phyloP scores from a whole-genome alignment of 2,113 vertebrate genomes.

The Accipiter cooperii region DNA sequence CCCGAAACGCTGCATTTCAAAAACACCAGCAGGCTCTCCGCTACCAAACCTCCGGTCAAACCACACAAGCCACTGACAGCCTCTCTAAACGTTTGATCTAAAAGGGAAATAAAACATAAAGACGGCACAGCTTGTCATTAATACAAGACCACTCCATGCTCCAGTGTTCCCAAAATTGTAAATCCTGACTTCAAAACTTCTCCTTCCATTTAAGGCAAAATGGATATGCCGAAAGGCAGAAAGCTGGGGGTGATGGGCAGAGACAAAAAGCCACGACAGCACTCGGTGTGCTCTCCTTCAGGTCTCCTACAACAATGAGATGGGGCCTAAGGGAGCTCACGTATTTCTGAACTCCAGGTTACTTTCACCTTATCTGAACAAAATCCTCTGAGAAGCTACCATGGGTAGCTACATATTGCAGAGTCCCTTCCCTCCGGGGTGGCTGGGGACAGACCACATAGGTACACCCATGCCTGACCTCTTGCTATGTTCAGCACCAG shows the following conservation, averaged over 20 bases:
- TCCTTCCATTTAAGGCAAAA: neutral
- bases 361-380: neutral
- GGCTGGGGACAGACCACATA: neutral
- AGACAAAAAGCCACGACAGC: neutral
- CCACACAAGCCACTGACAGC: neutral
- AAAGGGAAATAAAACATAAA: neutral
- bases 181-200: neutral
- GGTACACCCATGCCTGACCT: neutral
- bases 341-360: neutral
- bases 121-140: neutral
- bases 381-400: neutral
- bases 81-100: neutral
- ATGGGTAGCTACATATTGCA: too few species aligned
- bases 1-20: neutral
- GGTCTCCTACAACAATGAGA: neutral
- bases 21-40: neutral
- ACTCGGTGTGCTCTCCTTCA: neutral
- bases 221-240: neutral
- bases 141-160: neutral
- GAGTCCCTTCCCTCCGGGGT: neutral
- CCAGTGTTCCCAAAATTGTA: neutral
- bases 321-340: neutral
- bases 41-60: neutral
- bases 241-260: neutral
- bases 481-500: neutral